A percentile compares a stretch with the other conserved stretches of the same genome.
Evolutionary conservation across 2,888 invertebrate genomes (phyloP).

Genomic region (Ornithoptera alexandrae): DNA sequence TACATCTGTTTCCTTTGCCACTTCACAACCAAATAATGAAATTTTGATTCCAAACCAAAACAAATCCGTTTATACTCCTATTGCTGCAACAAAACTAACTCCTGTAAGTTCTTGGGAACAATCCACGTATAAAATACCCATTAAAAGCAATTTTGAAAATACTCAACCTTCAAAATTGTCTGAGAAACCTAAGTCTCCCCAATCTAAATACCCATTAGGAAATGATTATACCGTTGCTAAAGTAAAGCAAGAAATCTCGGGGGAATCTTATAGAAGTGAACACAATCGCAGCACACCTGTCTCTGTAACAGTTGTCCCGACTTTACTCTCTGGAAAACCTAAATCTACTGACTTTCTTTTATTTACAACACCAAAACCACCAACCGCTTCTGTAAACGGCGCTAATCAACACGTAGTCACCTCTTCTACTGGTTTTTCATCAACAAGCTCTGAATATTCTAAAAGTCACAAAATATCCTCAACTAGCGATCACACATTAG

Average conservation of each 20-base stretch:
- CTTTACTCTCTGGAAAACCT: background rate
- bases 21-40: conserved; percentile 1
- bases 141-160: background rate
- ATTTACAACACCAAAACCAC: background rate
- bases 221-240: background rate
- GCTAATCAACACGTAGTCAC: background rate
- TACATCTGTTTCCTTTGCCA: background rate
- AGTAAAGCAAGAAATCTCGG: conserved; percentile 1
- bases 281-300: background rate
- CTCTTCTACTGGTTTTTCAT: background rate
- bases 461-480: background rate
- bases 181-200: background rate
- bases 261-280: background rate
- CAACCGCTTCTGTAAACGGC: background rate
- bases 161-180: background rate
- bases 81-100: background rate
- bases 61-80: background rate
- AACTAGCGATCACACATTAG: background rate
- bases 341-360: conserved; percentile 3
- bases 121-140: background rate
- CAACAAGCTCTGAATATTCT: background rate
- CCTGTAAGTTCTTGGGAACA: conserved; percentile 10
- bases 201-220: conserved; percentile 5
- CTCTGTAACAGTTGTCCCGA: background rate
- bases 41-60: background rate